Conservation (phyloP, 2,113 vertebrate species). For the Ifrita kowaldi region DNA sequence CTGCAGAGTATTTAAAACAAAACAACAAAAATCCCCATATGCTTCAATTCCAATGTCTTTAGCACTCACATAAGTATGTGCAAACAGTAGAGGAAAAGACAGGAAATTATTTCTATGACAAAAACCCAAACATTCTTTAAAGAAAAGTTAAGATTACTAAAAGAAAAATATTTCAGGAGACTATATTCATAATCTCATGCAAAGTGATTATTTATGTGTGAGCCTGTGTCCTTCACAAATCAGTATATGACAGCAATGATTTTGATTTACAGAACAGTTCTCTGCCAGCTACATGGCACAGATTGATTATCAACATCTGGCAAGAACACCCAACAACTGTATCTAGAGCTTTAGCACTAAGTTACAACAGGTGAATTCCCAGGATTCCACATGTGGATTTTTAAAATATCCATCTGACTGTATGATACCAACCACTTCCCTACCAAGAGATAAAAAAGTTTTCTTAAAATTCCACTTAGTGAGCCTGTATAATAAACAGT, state of each 20-base stretch:
- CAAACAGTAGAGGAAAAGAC: neutral
- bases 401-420: neutral
- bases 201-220: neutral
- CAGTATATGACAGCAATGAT: neutral
- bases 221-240: neutral
- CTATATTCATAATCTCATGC: neutral
- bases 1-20: neutral
- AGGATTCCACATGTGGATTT: fast-evolving
- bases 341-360: neutral
- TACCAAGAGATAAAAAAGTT: neutral
- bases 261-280: neutral
- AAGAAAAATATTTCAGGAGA: neutral
- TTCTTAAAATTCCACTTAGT: neutral
- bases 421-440: neutral
- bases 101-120: neutral
- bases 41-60: neutral
- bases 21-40: neutral
- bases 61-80: neutral
- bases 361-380: neutral
- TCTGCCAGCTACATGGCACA: neutral
- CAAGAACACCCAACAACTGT: neutral
- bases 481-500: neutral
- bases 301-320: neutral
- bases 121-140: neutral
- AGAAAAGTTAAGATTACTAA: neutral